Base-by-base conservation (phyloP, 2,113 vertebrate genomes). In the Lamprotornis superbus region DNA sequence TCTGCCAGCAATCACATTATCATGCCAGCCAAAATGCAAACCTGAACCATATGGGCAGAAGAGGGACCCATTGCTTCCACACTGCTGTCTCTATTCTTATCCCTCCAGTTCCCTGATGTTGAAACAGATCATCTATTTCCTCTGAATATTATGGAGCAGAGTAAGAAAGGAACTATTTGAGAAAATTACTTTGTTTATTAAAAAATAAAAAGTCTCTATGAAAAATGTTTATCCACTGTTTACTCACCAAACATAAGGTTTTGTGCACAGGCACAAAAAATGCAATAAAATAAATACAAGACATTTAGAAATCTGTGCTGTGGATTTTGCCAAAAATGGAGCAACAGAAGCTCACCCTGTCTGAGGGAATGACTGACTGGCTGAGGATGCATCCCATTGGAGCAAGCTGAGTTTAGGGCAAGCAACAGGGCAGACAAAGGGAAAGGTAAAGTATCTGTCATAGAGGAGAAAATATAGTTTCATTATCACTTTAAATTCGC, bases 1-100 rank as follows among this genome's bases (percentile, higher is more conserved):
- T 97, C 97, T 98, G 96, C 97, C 97, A 97, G 93, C 97, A 97
- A 97, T 97, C 97, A 97, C 94, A 96, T 97, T 97, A 96, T 96
- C 39, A 17, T 97, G 97, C 97, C 97, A 97, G 97, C 97, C 97
- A 98, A 98, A 96, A 97, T 97, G 97, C 97, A 97, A 98, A 98
- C 97, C 96, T 97, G 97, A 97, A 96, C 97, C 97, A 97, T 98
- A 97, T 97, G 97, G 97, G 96, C 92, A 95, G 97, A 96, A 96
- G 97, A 97, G 93, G 96, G 96, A 97, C 94, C 95, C 95, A 97
- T 95, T 97, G 91, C 87, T 92, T 95, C 84, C 92, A 92, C 77
- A 63, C 53, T 89, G 93, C 91, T 96, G 92, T 84, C 78, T 96
- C 70, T 74, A 80, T 92, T 96, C 92, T 83, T 89, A 53, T 92